Conservation (phyloP, 2,113 vertebrate genomes). For the Xenopus laevis region DNA sequence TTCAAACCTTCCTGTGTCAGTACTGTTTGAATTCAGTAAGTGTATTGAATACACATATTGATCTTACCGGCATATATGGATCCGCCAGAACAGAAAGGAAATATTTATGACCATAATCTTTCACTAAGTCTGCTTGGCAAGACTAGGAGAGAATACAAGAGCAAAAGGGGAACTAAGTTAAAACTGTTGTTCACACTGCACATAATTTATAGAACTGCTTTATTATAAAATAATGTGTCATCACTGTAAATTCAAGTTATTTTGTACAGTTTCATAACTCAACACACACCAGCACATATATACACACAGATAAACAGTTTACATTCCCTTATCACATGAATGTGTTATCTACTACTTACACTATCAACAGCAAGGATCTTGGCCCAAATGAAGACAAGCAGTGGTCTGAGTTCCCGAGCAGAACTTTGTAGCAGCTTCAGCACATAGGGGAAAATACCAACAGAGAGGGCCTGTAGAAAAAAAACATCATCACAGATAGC, state of each 20-base stretch:
- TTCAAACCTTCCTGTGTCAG: no score
- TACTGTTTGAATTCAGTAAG: no score
- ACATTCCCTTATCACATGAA: not conserved
- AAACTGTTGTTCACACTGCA: no score
- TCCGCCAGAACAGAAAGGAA: conserved; percentile 96
- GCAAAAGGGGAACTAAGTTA: not conserved
- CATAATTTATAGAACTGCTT: no score
- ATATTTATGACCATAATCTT: conserved; percentile 98
- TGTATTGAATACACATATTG: not conserved
- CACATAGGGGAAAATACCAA: conserved; percentile 96
- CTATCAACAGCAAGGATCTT: conserved; percentile 98
- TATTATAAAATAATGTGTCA: no score
- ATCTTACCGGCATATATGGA: conserved; percentile 95
- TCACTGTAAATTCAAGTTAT: no score
- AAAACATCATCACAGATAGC: not conserved
- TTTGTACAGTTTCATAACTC: no score
- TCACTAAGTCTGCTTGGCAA: conserved; percentile 95
- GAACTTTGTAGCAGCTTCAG: conserved; percentile 96
- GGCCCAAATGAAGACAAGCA: conserved; percentile 98
- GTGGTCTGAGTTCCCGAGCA: conserved; percentile 87
- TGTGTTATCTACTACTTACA: conserved; percentile 68
- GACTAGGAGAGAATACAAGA: conserved; percentile 67
- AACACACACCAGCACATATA: no score
- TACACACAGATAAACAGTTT: no score
- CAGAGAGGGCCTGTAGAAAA: conserved; percentile 81